Evolutionary conservation across 2,113 vertebrate species (phyloP).

Genomic region (Rana temporaria): DNA sequence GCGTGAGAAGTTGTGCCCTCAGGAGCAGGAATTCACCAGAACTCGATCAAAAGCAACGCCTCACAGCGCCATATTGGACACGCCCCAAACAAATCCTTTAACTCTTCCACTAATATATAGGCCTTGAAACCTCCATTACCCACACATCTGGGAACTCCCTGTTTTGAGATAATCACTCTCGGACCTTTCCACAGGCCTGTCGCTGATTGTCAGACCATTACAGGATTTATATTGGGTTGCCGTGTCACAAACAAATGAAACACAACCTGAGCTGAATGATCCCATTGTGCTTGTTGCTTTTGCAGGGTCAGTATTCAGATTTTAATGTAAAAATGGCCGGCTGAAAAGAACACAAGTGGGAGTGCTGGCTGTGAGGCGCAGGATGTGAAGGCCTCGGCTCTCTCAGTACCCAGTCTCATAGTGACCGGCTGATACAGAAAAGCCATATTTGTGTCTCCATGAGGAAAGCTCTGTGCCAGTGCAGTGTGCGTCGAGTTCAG

Average conservation of each 20-base stretch:
- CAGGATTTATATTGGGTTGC: not conserved
- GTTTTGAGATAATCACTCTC: not conserved
- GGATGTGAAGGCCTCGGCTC: not conserved
- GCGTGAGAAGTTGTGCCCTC: too few relatives aligned
- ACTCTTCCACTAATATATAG: too few relatives aligned
- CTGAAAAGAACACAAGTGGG: not conserved
- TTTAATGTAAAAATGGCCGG: conserved; percentile 12
- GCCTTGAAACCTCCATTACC: too few relatives aligned
- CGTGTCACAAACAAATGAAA: not conserved
- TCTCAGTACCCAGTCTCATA: not conserved
- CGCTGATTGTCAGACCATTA: not conserved
- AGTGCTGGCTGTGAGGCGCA: not conserved
- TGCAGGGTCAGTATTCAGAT: not conserved
- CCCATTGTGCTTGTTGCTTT: not conserved
- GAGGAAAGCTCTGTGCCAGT: not conserved
- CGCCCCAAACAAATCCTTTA: too few relatives aligned
- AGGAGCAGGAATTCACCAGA: too few relatives aligned
- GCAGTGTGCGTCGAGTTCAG: not conserved
- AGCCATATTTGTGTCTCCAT: conserved; percentile 8
- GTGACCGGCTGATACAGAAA: not conserved
- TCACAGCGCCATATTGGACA: too few relatives aligned
- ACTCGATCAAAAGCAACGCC: too few relatives aligned
- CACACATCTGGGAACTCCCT: not conserved
- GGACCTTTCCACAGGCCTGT: not conserved
- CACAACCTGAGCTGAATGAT: conserved; percentile 5